Percentiles rank a stretch among this genome's conserved stretches.
Evolutionary conservation across 2,113 vertebrate species (phyloP).

Genomic region (Cololabis saira): DNA sequence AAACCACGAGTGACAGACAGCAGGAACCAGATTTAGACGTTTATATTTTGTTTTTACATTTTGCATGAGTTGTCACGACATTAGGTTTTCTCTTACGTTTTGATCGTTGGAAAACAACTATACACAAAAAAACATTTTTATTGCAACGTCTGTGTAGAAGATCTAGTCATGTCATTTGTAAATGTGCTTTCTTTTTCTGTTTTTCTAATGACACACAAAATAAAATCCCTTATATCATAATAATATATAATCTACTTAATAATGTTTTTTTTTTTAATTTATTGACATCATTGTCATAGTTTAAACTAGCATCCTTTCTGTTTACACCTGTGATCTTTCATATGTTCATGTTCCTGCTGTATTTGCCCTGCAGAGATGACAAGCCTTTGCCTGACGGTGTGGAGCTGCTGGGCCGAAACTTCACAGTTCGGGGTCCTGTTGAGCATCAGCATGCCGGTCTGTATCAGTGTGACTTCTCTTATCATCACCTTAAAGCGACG

Average conservation of each 20-base stretch:
- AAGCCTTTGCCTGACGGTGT: slow-evolving; percentile 57
- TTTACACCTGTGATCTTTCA: no score
- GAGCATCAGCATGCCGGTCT: slow-evolving; percentile 54
- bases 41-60: background rate
- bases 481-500: slow-evolving; percentile 49
- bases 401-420: slow-evolving; percentile 36
- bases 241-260: no score
- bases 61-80: background rate
- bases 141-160: background rate
- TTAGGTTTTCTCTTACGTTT: background rate
- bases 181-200: no score
- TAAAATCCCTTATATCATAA: no score
- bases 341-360: background rate
- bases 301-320: no score
- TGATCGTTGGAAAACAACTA: background rate
- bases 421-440: slow-evolving; percentile 60
- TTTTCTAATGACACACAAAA: no score
- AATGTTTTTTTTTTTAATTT: no score
- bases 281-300: no score
- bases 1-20: slow-evolving; percentile 46
- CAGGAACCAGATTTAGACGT: slow-evolving; percentile 36
- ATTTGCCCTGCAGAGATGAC: slow-evolving; percentile 44
- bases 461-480: slow-evolving; percentile 70
- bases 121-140: background rate
- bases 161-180: no score